phyloP scores from a whole-genome alignment of 1,140 invertebrate species.

The Acromyrmex heyeri region DNA sequence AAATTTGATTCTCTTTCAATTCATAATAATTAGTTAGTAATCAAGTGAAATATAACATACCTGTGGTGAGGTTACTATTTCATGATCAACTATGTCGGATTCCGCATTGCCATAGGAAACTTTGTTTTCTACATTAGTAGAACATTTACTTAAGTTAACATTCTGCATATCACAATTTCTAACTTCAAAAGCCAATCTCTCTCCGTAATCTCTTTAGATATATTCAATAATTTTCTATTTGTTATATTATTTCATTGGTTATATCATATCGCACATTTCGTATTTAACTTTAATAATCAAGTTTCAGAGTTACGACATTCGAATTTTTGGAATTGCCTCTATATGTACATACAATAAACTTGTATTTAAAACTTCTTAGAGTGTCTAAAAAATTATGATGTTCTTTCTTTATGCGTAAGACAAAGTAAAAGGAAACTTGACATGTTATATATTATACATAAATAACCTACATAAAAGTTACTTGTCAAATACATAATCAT shows the following conservation, averaged over 20 bases:
- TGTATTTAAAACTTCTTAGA: neutral
- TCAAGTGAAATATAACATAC: conserved; percentile 55
- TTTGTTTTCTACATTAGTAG: conserved; percentile 46
- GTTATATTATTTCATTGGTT: conserved; percentile 22
- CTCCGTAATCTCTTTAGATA: conserved; percentile 25
- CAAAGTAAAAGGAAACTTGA: conserved; percentile 1
- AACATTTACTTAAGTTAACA: conserved; percentile 56
- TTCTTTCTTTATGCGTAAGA: neutral
- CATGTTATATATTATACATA: neutral
- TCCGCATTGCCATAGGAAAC: conserved; percentile 38
- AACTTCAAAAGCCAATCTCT: conserved; percentile 12
- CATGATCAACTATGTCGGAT: conserved; percentile 43
- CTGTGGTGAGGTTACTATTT: conserved; percentile 65
- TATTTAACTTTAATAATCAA: conserved; percentile 1
- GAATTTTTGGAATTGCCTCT: neutral
- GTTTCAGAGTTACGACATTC: neutral
- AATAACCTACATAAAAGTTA: conserved; percentile 30
- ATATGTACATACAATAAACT: neutral
- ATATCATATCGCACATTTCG: neutral
- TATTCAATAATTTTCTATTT: conserved; percentile 21
- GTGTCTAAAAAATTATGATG: neutral
- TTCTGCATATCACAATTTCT: conserved; percentile 76
- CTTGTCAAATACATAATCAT: conserved; percentile 28
- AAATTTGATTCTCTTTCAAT: neutral
- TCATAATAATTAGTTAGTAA: neutral